phyloP scores from a whole-genome alignment of 2,797 vertebrate species.

The Poeciliopsis turneri region DNA sequence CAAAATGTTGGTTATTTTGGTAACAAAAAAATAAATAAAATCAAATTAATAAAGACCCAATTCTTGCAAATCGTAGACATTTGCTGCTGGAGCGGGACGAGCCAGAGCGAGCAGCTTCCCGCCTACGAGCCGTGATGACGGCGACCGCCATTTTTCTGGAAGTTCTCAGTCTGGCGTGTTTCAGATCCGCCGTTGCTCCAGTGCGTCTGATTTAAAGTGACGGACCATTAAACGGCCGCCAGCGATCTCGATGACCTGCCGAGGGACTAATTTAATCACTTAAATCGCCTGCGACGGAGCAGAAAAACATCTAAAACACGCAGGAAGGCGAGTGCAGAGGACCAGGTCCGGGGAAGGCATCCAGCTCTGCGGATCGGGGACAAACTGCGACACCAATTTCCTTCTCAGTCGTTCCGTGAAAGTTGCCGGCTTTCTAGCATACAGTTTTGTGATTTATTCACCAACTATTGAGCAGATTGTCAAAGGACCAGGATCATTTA shows the following conservation, averaged over 20 bases:
- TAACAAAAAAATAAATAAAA: no score
- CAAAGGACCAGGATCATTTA: background rate
- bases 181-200: background rate
- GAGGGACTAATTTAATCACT: background rate
- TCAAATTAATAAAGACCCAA: background rate
- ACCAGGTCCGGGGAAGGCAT: background rate
- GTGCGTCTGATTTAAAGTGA: background rate
- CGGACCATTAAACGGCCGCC: background rate
- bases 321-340: background rate
- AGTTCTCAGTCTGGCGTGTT: background rate
- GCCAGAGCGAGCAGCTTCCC: background rate
- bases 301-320: background rate
- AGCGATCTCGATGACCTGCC: conserved; percentile 10
- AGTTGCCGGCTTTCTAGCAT: background rate
- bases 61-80: background rate
- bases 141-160: background rate
- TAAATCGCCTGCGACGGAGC: background rate
- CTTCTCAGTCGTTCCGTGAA: background rate
- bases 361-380: background rate
- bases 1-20: background rate
- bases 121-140: background rate
- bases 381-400: background rate
- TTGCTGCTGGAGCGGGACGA: background rate
- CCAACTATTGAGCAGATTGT: background rate
- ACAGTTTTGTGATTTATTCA: background rate